phyloP scores from a whole-genome alignment of 2,888 invertebrate genomes.

The Drosophila affinis region DNA sequence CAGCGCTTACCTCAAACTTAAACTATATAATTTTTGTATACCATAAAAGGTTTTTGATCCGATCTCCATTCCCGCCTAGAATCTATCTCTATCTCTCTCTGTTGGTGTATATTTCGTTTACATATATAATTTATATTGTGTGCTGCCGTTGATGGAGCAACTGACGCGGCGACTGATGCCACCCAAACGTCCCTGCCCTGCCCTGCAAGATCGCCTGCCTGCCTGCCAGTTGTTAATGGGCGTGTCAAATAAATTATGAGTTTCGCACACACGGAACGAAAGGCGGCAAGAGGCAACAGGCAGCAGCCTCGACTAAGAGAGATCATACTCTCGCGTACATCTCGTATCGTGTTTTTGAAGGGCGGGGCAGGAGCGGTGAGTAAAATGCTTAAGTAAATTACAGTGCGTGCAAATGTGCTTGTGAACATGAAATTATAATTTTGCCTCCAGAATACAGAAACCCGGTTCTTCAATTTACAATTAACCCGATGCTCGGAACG shows the following conservation, averaged over 20 bases:
- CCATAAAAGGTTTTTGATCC: conserved; percentile 28
- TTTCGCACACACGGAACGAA: conserved; percentile 68
- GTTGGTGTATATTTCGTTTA: conserved; percentile 58
- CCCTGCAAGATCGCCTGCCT: conserved; percentile 26
- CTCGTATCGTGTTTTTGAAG: conserved; percentile 23
- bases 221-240: conserved; percentile 69
- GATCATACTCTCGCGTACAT: conserved; percentile 47
- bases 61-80: conserved; percentile 35
- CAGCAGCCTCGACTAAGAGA: conserved; percentile 7
- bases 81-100: conserved; percentile 7
- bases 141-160: conserved; percentile 71
- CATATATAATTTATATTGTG: conserved; percentile 77
- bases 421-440: conserved; percentile 79
- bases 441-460: conserved; percentile 44
- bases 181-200: conserved; percentile 53
- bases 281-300: conserved; percentile 15
- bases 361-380: conserved; percentile 48
- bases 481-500: conserved; percentile 53
- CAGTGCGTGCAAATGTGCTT: conserved; percentile 81
- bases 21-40: conserved; percentile 34
- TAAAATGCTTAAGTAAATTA: conserved; percentile 79
- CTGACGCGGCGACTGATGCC: conserved; percentile 69
- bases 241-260: conserved; percentile 80
- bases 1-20: conserved; percentile 11
- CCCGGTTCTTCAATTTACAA: conserved; percentile 67